These are phyloP conservation scores for Fragum fragum DNA, from an alignment of 2,888 invertebrate species.

Conservation along the genomic window DNA sequence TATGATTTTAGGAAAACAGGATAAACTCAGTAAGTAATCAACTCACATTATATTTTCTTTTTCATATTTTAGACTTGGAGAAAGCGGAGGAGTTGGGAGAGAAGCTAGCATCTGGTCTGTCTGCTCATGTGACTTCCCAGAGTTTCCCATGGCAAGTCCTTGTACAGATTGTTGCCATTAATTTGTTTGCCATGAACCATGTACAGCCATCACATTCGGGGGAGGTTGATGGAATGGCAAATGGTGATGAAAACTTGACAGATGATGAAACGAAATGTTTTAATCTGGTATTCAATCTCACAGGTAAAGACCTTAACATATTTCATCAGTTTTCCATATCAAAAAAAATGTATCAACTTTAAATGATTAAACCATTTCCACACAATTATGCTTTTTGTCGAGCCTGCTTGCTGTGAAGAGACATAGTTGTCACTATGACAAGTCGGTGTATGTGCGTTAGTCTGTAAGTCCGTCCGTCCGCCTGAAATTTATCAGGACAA, in stretches of 20 bases:
- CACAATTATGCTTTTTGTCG: too few species aligned
- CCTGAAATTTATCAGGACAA: too few species aligned
- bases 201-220: slow-evolving; percentile 66
- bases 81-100: slow-evolving; percentile 90
- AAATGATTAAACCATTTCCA: too few species aligned
- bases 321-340: too few species aligned
- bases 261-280: slow-evolving; percentile 89
- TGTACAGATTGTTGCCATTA: slow-evolving; percentile 93
- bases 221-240: slow-evolving; percentile 37
- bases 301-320: slow-evolving; percentile 88
- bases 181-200: slow-evolving; percentile 90
- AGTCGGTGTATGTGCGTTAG: too few species aligned
- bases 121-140: slow-evolving; percentile 93
- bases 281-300: slow-evolving; percentile 89
- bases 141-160: slow-evolving; percentile 92
- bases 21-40: too few species aligned
- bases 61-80: slow-evolving; percentile 87
- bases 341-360: too few species aligned
- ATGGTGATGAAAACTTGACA: slow-evolving; percentile 86
- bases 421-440: too few species aligned
- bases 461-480: too few species aligned
- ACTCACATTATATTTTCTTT: too few species aligned
- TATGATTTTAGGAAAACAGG: too few species aligned
- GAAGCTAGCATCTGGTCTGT: slow-evolving; percentile 91
- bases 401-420: too few species aligned